phyloP scores from a whole-genome alignment of 2,113 vertebrate genomes.

The Synodontis membranacea region DNA sequence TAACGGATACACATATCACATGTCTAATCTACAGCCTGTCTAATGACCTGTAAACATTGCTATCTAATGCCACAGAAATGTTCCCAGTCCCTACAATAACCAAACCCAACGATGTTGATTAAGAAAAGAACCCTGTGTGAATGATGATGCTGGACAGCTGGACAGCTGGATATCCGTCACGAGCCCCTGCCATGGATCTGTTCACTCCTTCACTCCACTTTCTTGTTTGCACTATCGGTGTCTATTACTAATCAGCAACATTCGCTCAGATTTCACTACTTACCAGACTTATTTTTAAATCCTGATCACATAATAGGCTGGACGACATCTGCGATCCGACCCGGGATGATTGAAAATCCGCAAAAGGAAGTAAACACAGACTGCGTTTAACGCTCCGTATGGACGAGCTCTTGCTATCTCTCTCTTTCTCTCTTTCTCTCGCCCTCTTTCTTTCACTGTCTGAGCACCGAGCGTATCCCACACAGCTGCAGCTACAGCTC shows the following conservation, averaged over 20 bases:
- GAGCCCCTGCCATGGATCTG: slow-evolving; percentile 52
- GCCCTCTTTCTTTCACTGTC: not conserved
- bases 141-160: slow-evolving; percentile 27
- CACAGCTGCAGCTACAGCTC: slow-evolving; percentile 57
- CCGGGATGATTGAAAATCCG: slow-evolving; percentile 10
- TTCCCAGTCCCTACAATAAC: not conserved
- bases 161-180: slow-evolving; percentile 18
- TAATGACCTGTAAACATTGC: not conserved
- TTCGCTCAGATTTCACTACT: slow-evolving; percentile 28
- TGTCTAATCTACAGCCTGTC: not conserved
- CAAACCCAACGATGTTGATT: slow-evolving; percentile 8
- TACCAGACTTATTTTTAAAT: slow-evolving; percentile 30
- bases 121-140: slow-evolving; percentile 6
- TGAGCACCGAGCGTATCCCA: slow-evolving; percentile 51
- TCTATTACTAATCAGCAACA: slow-evolving; percentile 24
- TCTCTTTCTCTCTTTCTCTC: not conserved
- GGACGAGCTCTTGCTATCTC: not conserved
- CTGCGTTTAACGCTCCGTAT: slow-evolving; percentile 16
- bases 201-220: slow-evolving; percentile 14
- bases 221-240: slow-evolving; percentile 23
- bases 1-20: not conserved
- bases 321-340: not conserved
- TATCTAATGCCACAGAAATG: not conserved
- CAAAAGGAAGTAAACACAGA: slow-evolving; percentile 26
- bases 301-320: slow-evolving; percentile 20